Percentiles rank a stretch among this genome's conserved stretches.
Evolutionary conservation across 2,113 vertebrate genomes (phyloP).

Genomic region (Octodon degus): DNA sequence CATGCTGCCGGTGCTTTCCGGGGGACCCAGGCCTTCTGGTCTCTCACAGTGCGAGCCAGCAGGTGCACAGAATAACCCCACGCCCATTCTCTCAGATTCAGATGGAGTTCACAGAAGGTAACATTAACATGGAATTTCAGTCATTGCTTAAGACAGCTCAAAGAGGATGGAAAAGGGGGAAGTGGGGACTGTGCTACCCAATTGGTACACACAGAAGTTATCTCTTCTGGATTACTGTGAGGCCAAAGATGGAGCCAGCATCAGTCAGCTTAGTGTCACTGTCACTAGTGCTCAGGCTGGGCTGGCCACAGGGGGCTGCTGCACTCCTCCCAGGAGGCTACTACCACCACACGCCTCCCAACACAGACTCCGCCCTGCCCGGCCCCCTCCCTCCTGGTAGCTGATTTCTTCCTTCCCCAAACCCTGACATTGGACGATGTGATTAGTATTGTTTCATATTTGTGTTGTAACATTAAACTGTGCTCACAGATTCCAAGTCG

Average conservation of each 20-base stretch:
- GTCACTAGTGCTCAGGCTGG: neutral
- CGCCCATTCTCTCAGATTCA: neutral
- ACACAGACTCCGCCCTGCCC: neutral
- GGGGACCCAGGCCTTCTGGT: neutral
- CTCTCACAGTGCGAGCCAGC: neutral
- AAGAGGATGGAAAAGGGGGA: neutral
- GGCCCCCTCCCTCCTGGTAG: neutral
- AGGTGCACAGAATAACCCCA: neutral
- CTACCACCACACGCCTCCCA: neutral
- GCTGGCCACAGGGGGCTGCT: neutral
- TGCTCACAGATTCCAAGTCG: neutral
- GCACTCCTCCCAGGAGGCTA: neutral
- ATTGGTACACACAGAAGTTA: neutral
- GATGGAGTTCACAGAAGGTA: neutral
- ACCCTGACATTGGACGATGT: neutral
- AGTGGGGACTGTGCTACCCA: neutral
- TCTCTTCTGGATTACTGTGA: neutral
- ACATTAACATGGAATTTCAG: neutral
- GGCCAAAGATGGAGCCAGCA: neutral
- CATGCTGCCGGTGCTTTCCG: fast-evolving
- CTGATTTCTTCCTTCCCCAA: neutral
- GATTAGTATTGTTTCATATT: neutral
- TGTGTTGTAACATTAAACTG: conserved; percentile 29
- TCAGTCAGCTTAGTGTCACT: neutral
- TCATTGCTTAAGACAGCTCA: neutral